These are phyloP conservation scores for Microchrysa polita DNA, from an alignment of 2,888 invertebrate species.

Conservation along the genomic window DNA sequence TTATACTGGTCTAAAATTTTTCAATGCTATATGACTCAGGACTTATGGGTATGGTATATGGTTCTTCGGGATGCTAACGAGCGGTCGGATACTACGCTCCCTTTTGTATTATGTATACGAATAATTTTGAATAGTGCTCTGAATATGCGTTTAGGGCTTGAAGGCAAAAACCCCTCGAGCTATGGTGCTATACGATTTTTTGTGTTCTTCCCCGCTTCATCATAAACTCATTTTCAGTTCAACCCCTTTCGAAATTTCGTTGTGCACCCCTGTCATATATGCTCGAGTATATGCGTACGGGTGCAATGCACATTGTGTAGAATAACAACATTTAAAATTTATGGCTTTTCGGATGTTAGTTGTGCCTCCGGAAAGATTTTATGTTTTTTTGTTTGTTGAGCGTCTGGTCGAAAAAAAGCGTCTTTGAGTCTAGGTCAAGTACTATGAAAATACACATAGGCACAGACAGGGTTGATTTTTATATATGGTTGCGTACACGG, in stretches of 20 bases:
- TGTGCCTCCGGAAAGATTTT: conserved; percentile 43
- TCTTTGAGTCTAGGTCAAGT: background rate
- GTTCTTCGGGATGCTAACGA: conserved; percentile 28
- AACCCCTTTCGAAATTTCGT: conserved; percentile 20
- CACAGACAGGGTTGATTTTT: too few relatives aligned
- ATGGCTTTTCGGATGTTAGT: conserved; percentile 46
- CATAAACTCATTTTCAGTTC: conserved; percentile 49
- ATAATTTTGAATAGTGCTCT: conserved; percentile 6
- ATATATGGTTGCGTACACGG: too few relatives aligned
- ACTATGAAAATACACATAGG: too few relatives aligned
- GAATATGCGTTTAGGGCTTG: conserved; percentile 25
- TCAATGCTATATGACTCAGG: background rate
- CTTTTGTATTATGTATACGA: conserved; percentile 7
- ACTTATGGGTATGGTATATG: background rate
- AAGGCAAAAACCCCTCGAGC: conserved; percentile 22
- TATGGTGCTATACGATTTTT: too few relatives aligned
- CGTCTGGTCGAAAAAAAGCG: background rate
- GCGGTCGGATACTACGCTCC: background rate
- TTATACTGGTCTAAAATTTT: background rate
- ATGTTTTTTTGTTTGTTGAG: background rate
- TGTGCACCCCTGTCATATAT: conserved; percentile 12
- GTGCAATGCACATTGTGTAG: conserved; percentile 15
- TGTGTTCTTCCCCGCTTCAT: conserved; percentile 45
- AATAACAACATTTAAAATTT: conserved; percentile 48
- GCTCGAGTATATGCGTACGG: background rate